Evolutionary conservation across 2,888 invertebrate genomes (phyloP).

Genomic region (Nezara viridula): DNA sequence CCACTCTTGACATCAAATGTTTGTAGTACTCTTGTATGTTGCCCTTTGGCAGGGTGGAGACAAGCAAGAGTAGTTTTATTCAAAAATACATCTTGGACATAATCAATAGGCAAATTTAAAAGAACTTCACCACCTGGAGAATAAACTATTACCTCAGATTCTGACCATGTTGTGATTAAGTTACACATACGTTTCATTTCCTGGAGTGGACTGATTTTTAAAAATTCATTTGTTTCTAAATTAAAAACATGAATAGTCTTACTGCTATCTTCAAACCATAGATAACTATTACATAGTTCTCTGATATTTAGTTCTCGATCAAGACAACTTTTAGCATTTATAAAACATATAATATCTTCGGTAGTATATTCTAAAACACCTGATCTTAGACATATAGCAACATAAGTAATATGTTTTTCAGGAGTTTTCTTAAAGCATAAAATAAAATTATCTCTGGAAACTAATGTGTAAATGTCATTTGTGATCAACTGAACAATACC

Average conservation of each 20-base stretch:
- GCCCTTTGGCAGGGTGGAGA: constrained; percentile 41
- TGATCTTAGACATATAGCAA: constrained; percentile 43
- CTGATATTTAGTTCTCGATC: constrained; percentile 37
- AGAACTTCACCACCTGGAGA: constrained; percentile 46
- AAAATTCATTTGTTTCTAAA: constrained; percentile 23
- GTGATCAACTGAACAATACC: constrained; percentile 49
- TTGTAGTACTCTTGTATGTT: constrained; percentile 33
- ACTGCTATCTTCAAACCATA: constrained; percentile 51
- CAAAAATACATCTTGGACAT: constrained; percentile 52
- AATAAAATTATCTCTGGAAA: constrained; percentile 57
- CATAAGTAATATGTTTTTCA: constrained; percentile 30
- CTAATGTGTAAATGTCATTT: constrained; percentile 54
- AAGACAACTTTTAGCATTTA: constrained; percentile 45
- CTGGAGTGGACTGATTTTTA: constrained; percentile 14
- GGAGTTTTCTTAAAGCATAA: constrained; percentile 52
- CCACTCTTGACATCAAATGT: constrained; percentile 50
- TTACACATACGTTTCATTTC: constrained; percentile 41
- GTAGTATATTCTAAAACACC: constrained; percentile 46
- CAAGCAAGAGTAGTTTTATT: constrained; percentile 50
- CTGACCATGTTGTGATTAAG: constrained; percentile 50
- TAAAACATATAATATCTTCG: constrained; percentile 46
- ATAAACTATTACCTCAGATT: constrained; percentile 29
- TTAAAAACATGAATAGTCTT: constrained; percentile 45
- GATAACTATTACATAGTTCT: constrained; percentile 21
- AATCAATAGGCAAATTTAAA: constrained; percentile 12